Conservation (phyloP, 2,113 vertebrate species). For the Meleagris gallopavo region DNA sequence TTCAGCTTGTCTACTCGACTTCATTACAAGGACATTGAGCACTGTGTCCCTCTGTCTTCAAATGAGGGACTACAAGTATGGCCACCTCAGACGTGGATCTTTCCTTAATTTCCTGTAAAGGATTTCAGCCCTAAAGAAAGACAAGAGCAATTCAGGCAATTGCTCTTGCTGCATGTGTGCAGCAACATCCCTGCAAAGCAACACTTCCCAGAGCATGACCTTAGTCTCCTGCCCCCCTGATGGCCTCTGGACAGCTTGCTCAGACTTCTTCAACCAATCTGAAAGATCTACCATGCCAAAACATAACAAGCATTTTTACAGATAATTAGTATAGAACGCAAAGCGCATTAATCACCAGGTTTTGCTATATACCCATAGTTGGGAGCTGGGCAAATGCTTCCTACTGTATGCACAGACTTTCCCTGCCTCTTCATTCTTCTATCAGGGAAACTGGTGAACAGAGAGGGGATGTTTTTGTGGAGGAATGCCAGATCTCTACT, state of each 20-base stretch:
- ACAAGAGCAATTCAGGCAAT: not conserved
- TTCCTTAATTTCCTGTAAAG: not conserved
- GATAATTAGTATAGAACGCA: not conserved
- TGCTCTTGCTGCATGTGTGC: not conserved
- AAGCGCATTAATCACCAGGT: not conserved
- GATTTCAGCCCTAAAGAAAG: not conserved
- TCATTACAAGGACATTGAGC: not conserved
- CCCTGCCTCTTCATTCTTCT: not conserved
- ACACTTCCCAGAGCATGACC: not conserved
- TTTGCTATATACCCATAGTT: not conserved
- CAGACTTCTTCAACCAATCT: not conserved
- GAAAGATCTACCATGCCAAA: not conserved
- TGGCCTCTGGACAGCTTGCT: not conserved
- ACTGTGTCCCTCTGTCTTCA: not conserved
- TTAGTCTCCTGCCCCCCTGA: not conserved
- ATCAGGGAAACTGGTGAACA: not conserved
- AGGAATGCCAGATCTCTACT: not conserved
- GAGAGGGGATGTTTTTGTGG: not conserved
- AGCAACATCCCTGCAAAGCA: accelerated
- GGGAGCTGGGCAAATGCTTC: not conserved
- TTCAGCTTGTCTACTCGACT: not conserved
- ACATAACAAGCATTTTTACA: not conserved
- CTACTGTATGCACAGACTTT: not conserved
- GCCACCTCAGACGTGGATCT: not conserved
- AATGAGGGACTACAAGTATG: not conserved